phyloP scores from a whole-genome alignment of 1,140 invertebrate species.

The Drosophila lacteicornis region DNA sequence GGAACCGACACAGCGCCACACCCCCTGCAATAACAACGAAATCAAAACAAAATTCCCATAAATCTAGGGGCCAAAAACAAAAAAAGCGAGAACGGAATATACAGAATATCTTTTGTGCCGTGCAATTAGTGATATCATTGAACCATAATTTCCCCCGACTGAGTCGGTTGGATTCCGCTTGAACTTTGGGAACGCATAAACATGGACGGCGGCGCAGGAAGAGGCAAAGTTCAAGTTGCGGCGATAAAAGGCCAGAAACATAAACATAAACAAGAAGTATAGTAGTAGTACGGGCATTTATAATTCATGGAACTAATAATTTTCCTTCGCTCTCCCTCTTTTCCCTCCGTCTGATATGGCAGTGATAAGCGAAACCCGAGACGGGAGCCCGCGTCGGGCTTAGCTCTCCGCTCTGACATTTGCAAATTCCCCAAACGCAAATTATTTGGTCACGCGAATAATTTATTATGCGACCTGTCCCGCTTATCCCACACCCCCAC shows the following conservation, averaged over 20 bases:
- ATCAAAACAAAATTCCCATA: conserved; percentile 49
- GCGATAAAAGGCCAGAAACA: conserved; percentile 14
- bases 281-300: conserved; percentile 23
- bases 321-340: conserved; percentile 20
- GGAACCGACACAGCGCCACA: not conserved
- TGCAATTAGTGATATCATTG: conserved; percentile 67
- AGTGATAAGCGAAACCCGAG: conserved; percentile 37
- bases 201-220: not conserved
- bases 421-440: conserved; percentile 68
- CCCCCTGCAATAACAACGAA: conserved; percentile 9
- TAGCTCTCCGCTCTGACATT: conserved; percentile 32
- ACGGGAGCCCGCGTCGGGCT: conserved; percentile 3
- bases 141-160: conserved; percentile 4
- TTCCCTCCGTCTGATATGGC: conserved; percentile 8
- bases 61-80: conserved; percentile 32
- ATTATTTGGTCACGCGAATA: conserved; percentile 83
- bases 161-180: conserved; percentile 26
- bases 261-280: conserved; percentile 21
- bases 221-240: conserved; percentile 23
- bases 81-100: conserved; percentile 14
- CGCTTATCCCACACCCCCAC: conserved; percentile 16
- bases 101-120: conserved; percentile 15
- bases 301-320: conserved; percentile 69
- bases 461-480: conserved; percentile 78
- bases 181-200: conserved; percentile 35